phyloP scores from a whole-genome alignment of 2,797 vertebrate species.

The Pogonophryne albipinna region DNA sequence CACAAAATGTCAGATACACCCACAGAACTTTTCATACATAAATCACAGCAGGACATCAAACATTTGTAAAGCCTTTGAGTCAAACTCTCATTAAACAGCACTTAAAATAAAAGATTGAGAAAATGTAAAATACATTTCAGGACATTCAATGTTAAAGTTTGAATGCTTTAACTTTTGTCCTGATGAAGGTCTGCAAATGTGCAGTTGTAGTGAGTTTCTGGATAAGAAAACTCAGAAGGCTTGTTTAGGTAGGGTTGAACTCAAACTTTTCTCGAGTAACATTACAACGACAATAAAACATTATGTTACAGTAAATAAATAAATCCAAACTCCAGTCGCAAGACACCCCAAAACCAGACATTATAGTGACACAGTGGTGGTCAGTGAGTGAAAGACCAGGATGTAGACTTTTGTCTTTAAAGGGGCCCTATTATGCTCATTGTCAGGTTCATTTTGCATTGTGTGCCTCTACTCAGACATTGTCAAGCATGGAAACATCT shows the following conservation, averaged over 20 bases:
- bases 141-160: neutral
- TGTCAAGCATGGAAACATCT: too few species aligned
- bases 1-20: constrained; percentile 57
- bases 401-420: constrained; percentile 14
- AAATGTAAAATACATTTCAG: constrained; percentile 12
- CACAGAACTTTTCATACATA: constrained; percentile 63
- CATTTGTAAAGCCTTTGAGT: constrained; percentile 65
- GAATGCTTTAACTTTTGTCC: neutral
- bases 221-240: neutral
- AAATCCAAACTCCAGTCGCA: constrained; percentile 58
- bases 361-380: constrained; percentile 44
- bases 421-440: too few species aligned
- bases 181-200: neutral
- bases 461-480: too few species aligned
- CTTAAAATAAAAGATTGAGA: constrained; percentile 32
- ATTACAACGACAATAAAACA: neutral
- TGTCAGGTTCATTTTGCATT: too few species aligned
- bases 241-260: constrained; percentile 31
- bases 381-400: constrained; percentile 50
- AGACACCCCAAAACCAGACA: constrained; percentile 12
- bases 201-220: neutral
- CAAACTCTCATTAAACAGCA: constrained; percentile 53
- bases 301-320: constrained; percentile 51
- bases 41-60: constrained; percentile 63
- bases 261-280: constrained; percentile 44